Evolutionary conservation across 2,797 vertebrate species (phyloP).

Genomic region (Hydrolagus colliei): DNA sequence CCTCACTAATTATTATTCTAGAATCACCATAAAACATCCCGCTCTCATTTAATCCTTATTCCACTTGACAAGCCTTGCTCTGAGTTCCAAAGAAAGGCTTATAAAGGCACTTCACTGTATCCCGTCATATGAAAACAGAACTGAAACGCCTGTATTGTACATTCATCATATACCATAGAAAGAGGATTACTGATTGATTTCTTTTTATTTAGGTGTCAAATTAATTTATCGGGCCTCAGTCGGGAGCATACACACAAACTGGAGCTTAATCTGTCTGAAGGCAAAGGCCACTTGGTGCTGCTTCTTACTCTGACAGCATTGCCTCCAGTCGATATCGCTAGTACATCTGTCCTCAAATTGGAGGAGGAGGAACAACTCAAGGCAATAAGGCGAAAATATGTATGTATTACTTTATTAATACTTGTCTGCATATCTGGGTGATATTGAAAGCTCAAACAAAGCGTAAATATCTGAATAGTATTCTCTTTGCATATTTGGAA

Average conservation of each 20-base stretch:
- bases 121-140: no score
- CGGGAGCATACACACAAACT: slow-evolving; percentile 89
- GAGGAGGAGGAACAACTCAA: slow-evolving; percentile 80
- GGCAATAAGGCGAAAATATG: slow-evolving; percentile 83
- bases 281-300: slow-evolving; percentile 77
- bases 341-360: slow-evolving; percentile 75
- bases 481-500: background rate
- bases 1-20: no score
- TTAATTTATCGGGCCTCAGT: slow-evolving; percentile 76
- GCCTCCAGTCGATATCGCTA: slow-evolving; percentile 78
- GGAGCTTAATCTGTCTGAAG: slow-evolving; percentile 78
- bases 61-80: no score
- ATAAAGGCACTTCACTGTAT: no score
- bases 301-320: slow-evolving; percentile 91
- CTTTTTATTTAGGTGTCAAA: slow-evolving; percentile 67
- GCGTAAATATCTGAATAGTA: background rate
- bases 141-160: background rate
- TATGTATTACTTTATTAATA: slow-evolving; percentile 53
- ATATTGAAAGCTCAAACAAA: background rate
- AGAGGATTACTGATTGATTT: background rate
- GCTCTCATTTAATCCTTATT: no score
- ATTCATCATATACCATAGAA: background rate
- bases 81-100: no score
- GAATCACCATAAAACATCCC: no score
- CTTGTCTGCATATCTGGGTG: background rate